A percentile compares a stretch with the other conserved stretches of the same genome.
These are phyloP conservation scores for Osmoderma eremita DNA, from an alignment of 2,888 invertebrate species.

Conservation along the genomic window DNA sequence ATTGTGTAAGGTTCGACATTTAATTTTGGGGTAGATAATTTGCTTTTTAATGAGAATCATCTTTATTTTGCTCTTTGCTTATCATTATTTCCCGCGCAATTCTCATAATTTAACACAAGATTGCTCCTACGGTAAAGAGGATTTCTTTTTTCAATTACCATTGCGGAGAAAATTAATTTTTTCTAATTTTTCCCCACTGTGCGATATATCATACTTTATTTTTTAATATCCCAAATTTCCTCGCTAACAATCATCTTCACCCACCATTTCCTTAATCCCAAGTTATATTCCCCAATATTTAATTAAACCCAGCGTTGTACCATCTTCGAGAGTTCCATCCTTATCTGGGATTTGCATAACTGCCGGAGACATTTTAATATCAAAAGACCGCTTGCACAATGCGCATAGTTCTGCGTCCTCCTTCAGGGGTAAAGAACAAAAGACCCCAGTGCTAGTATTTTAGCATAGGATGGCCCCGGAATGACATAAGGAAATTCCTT, in stretches of 20 bases:
- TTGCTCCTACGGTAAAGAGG: neutral
- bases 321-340: conserved; percentile 3
- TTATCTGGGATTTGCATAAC: conserved; percentile 37
- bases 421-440: conserved; percentile 22
- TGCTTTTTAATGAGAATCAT: no score
- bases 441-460: neutral
- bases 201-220: conserved; percentile 4
- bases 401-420: conserved; percentile 13
- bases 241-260: neutral
- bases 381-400: conserved; percentile 18
- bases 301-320: conserved; percentile 26
- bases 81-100: no score
- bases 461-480: conserved; percentile 13
- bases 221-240: neutral
- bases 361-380: conserved; percentile 39
- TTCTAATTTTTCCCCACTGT: neutral
- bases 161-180: conserved; percentile 5
- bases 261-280: conserved; percentile 12
- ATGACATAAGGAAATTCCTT: conserved; percentile 39
- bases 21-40: no score
- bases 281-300: conserved; percentile 12
- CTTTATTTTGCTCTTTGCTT: no score
- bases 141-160: conserved; percentile 19
- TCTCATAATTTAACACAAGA: no score
- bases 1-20: no score